Base-by-base conservation (phyloP, 2,888 invertebrate species). In the Polietes domitor region DNA sequence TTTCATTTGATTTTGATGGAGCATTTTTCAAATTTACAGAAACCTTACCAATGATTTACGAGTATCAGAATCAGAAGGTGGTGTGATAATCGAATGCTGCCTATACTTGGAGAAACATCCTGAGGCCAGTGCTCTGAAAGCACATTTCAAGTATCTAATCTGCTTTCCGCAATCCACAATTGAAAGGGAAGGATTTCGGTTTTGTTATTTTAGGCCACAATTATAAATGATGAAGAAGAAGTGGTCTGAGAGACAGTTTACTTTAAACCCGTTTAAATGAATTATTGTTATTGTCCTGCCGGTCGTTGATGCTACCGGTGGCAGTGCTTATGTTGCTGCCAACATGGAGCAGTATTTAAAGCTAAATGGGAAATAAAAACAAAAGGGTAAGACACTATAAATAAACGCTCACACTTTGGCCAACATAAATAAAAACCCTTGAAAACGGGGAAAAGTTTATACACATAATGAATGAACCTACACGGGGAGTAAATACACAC, bases 331-430 rank as follows among this genome's bases (percentile, higher is more conserved):
- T 53, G 53, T 0, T 9, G 21, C 10, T 53, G 53, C 19, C 12
- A 43, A 15, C 43, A 10, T 12, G 10, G 12, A 17, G 10, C 21
- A 4, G 19, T 65, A 41, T 65, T 37, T 37, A 41, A 65, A 65
- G 41, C 65, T 65, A 41, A 65, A 65, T 65, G 65, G 65, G 37
- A 19, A 19, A 65, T 17, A 37, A 37, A 37, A 41, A 65, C 65
- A 65, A 37, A 65, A 65, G 65, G 65, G 65, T 65, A 65, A 65
- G 65, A 37, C 65, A 65, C 65, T 65, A 65, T 65, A 65, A 65
- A 65, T 65, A 65, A 65, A 37, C 37, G 32, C 65, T 65, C 65
- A 37, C 65, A 65, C 63, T 17, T 63, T 63, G 32, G 63, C n/a
- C 32, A 41, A 41, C 65, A 41, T 65, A 65, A 65, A 65, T 65